Evolutionary conservation across 2,113 vertebrate species (phyloP), one percentile per base, ranked within the genome.

Genomic region (Sinocyclocheilus anophthalmus): DNA sequence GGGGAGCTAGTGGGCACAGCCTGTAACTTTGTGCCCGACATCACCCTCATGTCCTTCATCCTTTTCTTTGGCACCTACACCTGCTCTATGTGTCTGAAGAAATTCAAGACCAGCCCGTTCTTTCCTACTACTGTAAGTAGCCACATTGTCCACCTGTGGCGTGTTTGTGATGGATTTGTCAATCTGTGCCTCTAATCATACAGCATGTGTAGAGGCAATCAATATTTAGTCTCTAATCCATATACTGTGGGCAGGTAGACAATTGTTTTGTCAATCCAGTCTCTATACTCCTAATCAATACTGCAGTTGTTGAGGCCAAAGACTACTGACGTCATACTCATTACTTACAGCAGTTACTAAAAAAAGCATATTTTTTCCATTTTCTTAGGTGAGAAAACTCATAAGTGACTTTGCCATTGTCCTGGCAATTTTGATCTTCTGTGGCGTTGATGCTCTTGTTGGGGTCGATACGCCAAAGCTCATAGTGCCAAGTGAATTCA

Each of bases 331-430:
- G 5, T 39, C 3, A 61, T 80, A 3, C 78, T 45, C 1, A 16
- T 59, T 48, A 24, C 13, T 48, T 22, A 5, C 50, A 55, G 5
- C 63, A n/a, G 37, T 26, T 65, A 1, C 24, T 33, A 67, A 67
- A 22, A 55, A 65, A 30, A 11, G 0, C 0, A 18, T 8, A 14
- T 22, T 4, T 50, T 11, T 24, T 20, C 2, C 3, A 6, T 83
- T 73, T 24, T 70, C 26, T n/a, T 90, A 99, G 98, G 97, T 98
- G 90, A 96, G 98, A 87, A 99, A 99, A 85, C 95, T 99, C 76
- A 96, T 99, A 95, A 99, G 98, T 89, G 98, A 99, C 93, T 99
- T 99, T 88, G 97, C 98, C 93, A 99, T 98, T 92, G 96, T 99
- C 88, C 90, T 99, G 93, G 96, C 98, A 87, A 99, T 99, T 88